These are phyloP conservation scores for Phoxinus phoxinus DNA, from an alignment of 2,113 vertebrate genomes.

Conservation along the genomic window DNA sequence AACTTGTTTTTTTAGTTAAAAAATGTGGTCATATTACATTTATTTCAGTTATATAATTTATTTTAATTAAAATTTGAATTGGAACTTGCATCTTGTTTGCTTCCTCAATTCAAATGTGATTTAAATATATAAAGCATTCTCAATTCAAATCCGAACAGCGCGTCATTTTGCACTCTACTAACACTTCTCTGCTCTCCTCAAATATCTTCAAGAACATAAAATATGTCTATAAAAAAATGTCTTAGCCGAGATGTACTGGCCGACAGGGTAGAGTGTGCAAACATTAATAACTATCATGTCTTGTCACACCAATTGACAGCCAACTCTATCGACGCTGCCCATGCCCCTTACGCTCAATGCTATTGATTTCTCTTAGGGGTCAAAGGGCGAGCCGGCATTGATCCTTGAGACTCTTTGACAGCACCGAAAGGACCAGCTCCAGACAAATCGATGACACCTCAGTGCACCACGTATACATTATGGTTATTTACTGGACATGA, in stretches of 20 bases:
- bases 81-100: neutral
- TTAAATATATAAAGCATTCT: neutral
- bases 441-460: conserved; percentile 90
- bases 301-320: conserved; percentile 82
- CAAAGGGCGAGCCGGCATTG: conserved; percentile 86
- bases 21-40: neutral
- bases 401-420: conserved; percentile 89
- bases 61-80: neutral
- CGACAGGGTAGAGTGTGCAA: conserved; percentile 41
- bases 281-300: conserved; percentile 78
- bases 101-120: neutral
- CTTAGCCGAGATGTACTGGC: neutral
- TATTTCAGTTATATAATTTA: neutral
- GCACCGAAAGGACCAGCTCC: conserved; percentile 79
- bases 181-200: neutral
- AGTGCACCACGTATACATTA: conserved; percentile 85
- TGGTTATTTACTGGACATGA: conserved; percentile 86
- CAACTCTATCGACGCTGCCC: conserved; percentile 80
- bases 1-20: neutral
- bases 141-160: neutral
- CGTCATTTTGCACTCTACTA: neutral
- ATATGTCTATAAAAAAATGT: neutral
- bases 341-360: conserved; percentile 81
- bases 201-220: neutral
- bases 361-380: conserved; percentile 88